Base-by-base conservation (phyloP, 1,140 invertebrate species). In the Charaxes varanes region DNA sequence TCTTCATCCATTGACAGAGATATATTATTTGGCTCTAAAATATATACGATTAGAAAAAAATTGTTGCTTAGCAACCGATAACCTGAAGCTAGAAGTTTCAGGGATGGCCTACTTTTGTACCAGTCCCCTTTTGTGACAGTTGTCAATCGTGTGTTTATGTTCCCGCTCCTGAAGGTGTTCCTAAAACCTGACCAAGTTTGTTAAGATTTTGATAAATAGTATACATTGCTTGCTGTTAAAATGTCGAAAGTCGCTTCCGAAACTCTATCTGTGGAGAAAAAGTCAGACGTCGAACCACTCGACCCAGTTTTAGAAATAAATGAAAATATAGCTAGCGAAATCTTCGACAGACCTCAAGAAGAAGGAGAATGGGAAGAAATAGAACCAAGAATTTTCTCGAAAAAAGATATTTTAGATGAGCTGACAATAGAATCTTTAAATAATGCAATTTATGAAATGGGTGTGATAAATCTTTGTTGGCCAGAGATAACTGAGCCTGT, bases 401-500 rank as follows among this genome's bases (percentile, higher is more conserved):
- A 63, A 7, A 73, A 59, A 58, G 45, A 64, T 41, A 17, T 80
- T 8, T 43, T 23, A 10, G 73, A 80, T 11, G 57, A 65, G 1
- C 37, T 80, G 8, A 76, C 67, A 3, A 50, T 74, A 53, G 44
- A 65, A 31, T 62, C 70, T 1, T 52, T 83, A 43, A 67, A 73
- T 32, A 83, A 80, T 60, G 68, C 63, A 4, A 79, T 78, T 19
- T 83, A 83, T 47, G 79, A 83, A 53, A 44, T 83, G 3, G 79
- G 76, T 3, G 59, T 83, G 1, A 49, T 83, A 19, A 73, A 77
- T 43, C 49, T 83, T 7, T 83, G 74, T 37, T 83, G 79, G 79
- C 76, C 79, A 0, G 74, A 86, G 50, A 78, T 86, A 13, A 48
- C 60, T 5, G 76, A 86, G 40, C 68, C 84, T 28, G 65, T 84